phyloP scores from a whole-genome alignment of 2,797 vertebrate genomes.

The Acipenser transmontanus region DNA sequence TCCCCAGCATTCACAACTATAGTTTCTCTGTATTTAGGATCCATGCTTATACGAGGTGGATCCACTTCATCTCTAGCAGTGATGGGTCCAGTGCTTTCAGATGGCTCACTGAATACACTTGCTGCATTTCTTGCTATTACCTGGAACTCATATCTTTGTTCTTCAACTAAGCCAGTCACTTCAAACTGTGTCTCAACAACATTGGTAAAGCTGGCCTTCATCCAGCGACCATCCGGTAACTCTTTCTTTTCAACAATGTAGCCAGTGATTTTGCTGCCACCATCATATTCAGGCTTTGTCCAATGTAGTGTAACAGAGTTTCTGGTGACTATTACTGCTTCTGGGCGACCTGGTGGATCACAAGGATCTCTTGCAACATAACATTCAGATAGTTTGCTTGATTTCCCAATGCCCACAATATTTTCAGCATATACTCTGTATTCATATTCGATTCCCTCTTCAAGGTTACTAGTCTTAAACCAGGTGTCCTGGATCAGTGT shows the following conservation, averaged over 20 bases:
- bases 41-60: constrained; percentile 85
- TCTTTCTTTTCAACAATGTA: constrained; percentile 98
- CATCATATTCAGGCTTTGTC: constrained; percentile 96
- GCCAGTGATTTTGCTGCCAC: constrained; percentile 93
- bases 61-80: constrained; percentile 91
- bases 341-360: constrained; percentile 90
- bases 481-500: constrained; percentile 84
- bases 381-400: constrained; percentile 87
- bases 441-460: constrained; percentile 92
- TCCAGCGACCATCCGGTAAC: constrained; percentile 93
- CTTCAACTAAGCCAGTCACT: constrained; percentile 83
- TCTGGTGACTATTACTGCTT: constrained; percentile 81
- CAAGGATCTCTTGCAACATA: constrained; percentile 85
- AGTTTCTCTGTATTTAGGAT: constrained; percentile 85
- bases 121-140: constrained; percentile 96
- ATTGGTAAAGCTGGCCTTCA: constrained; percentile 96
- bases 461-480: constrained; percentile 83
- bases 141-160: constrained; percentile 89
- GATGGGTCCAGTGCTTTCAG: constrained; percentile 90
- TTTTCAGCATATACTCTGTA: constrained; percentile 95
- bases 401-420: constrained; percentile 90
- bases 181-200: constrained; percentile 91
- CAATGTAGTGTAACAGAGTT: constrained; percentile 84
- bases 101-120: constrained; percentile 84
- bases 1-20: constrained; percentile 83